These are phyloP conservation scores for Lepidurus couesii DNA, from an alignment of 1,140 invertebrate species.

Conservation along the genomic window DNA sequence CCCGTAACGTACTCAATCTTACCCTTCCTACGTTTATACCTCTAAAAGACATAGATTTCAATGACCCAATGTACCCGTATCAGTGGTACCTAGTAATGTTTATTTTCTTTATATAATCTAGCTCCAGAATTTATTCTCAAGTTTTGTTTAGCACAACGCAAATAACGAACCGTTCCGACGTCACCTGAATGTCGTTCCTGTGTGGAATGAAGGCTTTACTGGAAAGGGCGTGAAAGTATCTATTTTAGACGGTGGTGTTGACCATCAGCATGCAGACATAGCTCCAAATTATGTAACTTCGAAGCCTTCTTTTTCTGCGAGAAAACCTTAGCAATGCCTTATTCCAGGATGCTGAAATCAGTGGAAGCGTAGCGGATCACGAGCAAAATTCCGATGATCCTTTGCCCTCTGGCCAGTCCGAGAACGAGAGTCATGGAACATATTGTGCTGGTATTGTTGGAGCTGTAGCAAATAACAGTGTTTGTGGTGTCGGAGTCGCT, in stretches of 20 bases:
- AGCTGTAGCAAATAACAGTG: constrained; percentile 42
- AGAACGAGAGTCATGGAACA: constrained; percentile 45
- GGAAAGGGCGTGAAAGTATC: constrained; percentile 45
- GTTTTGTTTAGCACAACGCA: neutral
- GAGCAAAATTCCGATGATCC: constrained; percentile 43
- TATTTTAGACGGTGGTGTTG: constrained; percentile 48
- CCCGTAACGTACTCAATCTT: neutral
- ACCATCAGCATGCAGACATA: constrained; percentile 47
- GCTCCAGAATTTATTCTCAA: neutral
- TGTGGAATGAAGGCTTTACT: constrained; percentile 45
- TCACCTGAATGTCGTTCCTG: constrained; percentile 46
- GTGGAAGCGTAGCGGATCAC: constrained; percentile 44
- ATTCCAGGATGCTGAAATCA: constrained; percentile 44
- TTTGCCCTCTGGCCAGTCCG: constrained; percentile 42
- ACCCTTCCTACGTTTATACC: neutral
- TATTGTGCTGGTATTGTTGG: constrained; percentile 43
- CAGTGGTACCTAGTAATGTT: constrained; percentile 47
- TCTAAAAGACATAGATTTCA: constrained; percentile 37
- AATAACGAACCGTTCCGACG: neutral
- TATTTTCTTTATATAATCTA: constrained; percentile 24
- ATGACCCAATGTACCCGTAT: constrained; percentile 44
- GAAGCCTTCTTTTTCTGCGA: constrained; percentile 1
- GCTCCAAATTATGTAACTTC: constrained; percentile 46
- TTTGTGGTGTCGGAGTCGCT: constrained; percentile 44
- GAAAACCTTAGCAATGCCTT: constrained; percentile 27